These are phyloP conservation scores for Helicorthomorpha holstii DNA, from an alignment of 1,140 invertebrate species.

Conservation along the genomic window DNA sequence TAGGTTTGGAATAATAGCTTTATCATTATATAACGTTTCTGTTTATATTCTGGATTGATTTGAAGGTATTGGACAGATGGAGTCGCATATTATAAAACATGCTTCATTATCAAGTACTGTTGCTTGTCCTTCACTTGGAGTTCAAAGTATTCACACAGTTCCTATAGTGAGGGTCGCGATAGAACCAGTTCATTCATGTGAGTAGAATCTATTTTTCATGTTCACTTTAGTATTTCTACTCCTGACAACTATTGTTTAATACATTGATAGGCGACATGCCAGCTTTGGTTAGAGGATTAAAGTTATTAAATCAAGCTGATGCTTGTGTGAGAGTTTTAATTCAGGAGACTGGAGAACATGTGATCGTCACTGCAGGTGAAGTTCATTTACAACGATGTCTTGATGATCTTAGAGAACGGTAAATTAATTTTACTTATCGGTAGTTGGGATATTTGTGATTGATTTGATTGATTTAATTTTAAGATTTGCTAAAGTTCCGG, in stretches of 20 bases:
- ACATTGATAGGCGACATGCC: slow-evolving; percentile 42
- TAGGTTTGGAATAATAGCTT: slow-evolving; percentile 32
- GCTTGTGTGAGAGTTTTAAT: slow-evolving; percentile 60
- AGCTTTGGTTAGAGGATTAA: slow-evolving; percentile 59
- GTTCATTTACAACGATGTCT: slow-evolving; percentile 92
- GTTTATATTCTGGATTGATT: not conserved
- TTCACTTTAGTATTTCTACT: slow-evolving; percentile 2
- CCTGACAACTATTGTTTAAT: not conserved
- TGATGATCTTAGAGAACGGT: slow-evolving; percentile 53
- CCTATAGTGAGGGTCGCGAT: slow-evolving; percentile 89
- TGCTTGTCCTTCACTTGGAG: slow-evolving; percentile 74
- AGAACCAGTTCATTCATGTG: slow-evolving; percentile 62
- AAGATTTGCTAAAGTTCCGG: slow-evolving; percentile 69
- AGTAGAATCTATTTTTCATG: too few species aligned
- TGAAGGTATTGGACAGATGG: slow-evolving; percentile 63
- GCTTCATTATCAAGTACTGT: slow-evolving; percentile 72
- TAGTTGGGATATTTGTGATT: not conserved
- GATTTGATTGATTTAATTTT: slow-evolving; percentile 16
- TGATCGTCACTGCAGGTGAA: slow-evolving; percentile 91
- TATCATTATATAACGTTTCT: slow-evolving; percentile 5
- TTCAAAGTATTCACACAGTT: slow-evolving; percentile 55
- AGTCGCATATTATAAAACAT: slow-evolving; percentile 72
- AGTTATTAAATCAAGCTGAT: slow-evolving; percentile 79
- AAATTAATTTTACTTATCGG: slow-evolving; percentile 6
- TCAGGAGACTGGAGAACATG: slow-evolving; percentile 88